phyloP scores from a whole-genome alignment of 1,140 invertebrate genomes.

The Laupala kohalensis region DNA sequence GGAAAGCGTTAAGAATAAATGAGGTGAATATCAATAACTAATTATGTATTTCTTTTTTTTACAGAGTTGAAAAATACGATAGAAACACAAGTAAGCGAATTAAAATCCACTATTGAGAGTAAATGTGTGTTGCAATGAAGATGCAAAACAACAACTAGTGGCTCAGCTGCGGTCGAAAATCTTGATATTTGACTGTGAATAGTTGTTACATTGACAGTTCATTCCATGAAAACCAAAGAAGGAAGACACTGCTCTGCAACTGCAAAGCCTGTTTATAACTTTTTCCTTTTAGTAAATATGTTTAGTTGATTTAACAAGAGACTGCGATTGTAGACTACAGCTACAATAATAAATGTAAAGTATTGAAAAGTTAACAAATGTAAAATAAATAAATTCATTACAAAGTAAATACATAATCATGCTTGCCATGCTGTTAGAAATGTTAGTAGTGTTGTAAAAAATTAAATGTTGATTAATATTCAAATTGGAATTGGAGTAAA shows the following conservation, averaged over 20 bases:
- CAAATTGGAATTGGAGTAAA: constrained; percentile 1
- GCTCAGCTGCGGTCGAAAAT: neutral
- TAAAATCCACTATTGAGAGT: constrained; percentile 87
- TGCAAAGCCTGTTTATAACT: constrained; percentile 3
- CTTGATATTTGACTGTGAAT: neutral
- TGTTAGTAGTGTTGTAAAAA: constrained; percentile 7
- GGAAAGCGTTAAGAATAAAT: neutral
- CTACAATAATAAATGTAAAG: constrained; percentile 8
- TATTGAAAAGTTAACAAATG: constrained; percentile 2
- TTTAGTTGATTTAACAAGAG: constrained; percentile 14
- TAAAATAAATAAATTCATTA: constrained; percentile 10
- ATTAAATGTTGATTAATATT: constrained; percentile 2
- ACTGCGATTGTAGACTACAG: constrained; percentile 14
- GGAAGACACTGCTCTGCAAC: neutral
- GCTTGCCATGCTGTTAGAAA: constrained; percentile 12
- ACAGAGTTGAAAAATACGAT: constrained; percentile 90
- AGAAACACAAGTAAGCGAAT: constrained; percentile 86
- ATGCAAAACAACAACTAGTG: neutral
- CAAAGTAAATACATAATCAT: constrained; percentile 4
- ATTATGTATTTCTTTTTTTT: constrained; percentile 2
- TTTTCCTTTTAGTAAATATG: constrained; percentile 11
- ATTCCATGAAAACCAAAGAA: neutral
- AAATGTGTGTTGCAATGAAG: constrained; percentile 75
- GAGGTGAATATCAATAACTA: neutral
- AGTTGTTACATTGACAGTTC: neutral